These are phyloP conservation scores for Oxystoma pomonae DNA, from an alignment of 2,888 invertebrate genomes.

Conservation along the genomic window DNA sequence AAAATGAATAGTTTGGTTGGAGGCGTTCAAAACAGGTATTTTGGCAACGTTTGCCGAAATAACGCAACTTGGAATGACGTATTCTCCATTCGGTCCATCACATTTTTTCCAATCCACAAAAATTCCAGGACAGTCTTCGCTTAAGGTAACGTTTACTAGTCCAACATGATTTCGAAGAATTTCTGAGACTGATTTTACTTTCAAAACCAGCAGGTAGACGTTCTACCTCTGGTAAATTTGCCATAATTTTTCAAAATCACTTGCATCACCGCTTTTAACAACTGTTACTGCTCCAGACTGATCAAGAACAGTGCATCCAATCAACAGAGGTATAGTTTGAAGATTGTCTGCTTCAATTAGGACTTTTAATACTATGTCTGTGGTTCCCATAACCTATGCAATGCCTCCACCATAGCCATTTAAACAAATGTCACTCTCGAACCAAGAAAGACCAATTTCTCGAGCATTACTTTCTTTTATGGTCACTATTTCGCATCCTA, in stretches of 20 bases:
- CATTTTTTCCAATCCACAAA: too few species aligned
- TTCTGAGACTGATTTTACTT: background rate
- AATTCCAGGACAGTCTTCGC: too few species aligned
- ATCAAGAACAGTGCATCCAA: conserved; percentile 3
- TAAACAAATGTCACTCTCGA: too few species aligned
- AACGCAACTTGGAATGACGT: too few species aligned
- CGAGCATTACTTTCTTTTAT: too few species aligned
- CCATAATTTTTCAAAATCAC: conserved; percentile 6
- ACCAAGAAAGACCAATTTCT: too few species aligned
- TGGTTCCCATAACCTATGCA: background rate
- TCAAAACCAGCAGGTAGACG: background rate
- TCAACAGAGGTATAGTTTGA: conserved; percentile 8
- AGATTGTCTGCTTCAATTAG: conserved; percentile 5
- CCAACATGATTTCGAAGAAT: background rate
- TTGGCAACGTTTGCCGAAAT: too few species aligned
- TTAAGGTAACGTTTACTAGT: too few species aligned
- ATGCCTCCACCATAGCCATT: background rate
- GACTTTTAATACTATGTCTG: background rate
- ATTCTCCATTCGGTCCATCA: too few species aligned
- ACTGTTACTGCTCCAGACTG: conserved; percentile 7
- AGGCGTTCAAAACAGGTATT: too few species aligned
- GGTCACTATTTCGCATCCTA: too few species aligned
- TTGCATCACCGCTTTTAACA: conserved; percentile 5
- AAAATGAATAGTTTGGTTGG: too few species aligned
- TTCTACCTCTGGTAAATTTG: conserved; percentile 8